Evolutionary conservation across 1,140 invertebrate genomes (phyloP).

Genomic region (Lepidurus packardi): DNA sequence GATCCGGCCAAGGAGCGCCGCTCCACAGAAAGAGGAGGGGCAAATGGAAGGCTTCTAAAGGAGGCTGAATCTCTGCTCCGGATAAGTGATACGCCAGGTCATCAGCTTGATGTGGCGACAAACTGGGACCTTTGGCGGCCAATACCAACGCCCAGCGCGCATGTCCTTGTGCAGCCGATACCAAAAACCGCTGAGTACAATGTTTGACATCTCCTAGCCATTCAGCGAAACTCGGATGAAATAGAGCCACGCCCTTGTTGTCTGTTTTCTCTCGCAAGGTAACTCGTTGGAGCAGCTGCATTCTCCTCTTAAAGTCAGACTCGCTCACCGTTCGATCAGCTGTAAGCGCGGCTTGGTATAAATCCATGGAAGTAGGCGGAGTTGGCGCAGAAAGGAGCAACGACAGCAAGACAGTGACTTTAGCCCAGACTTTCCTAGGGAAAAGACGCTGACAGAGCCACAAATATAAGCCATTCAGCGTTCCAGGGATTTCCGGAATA

Average conservation of each 20-base stretch:
- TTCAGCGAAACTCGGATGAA: conserved; percentile 87
- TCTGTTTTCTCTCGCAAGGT: conserved; percentile 47
- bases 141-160: conserved; percentile 78
- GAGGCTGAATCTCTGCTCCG: conserved; percentile 43
- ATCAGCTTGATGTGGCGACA: conserved; percentile 52
- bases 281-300: conserved; percentile 71
- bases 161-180: conserved; percentile 78
- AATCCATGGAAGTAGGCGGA: conserved; percentile 70
- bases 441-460: conserved; percentile 91
- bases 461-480: conserved; percentile 86
- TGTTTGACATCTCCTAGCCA: conserved; percentile 95
- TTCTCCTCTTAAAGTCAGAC: conserved; percentile 76
- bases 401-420: conserved; percentile 77
- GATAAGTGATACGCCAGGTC: conserved; percentile 54
- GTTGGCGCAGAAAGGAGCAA: conserved; percentile 78
- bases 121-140: conserved; percentile 53
- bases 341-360: conserved; percentile 74
- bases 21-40: conserved; percentile 44
- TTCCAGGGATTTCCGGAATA: conserved; percentile 84
- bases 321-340: conserved; percentile 69
- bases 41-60: conserved; percentile 47
- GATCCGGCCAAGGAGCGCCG: conserved; percentile 47
- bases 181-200: conserved; percentile 88
- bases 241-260: conserved; percentile 63
- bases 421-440: conserved; percentile 77